Evolutionary conservation across 1,140 invertebrate species (phyloP), one percentile per base, ranked within the genome.

Genomic region (Hycleus phaleratus): DNA sequence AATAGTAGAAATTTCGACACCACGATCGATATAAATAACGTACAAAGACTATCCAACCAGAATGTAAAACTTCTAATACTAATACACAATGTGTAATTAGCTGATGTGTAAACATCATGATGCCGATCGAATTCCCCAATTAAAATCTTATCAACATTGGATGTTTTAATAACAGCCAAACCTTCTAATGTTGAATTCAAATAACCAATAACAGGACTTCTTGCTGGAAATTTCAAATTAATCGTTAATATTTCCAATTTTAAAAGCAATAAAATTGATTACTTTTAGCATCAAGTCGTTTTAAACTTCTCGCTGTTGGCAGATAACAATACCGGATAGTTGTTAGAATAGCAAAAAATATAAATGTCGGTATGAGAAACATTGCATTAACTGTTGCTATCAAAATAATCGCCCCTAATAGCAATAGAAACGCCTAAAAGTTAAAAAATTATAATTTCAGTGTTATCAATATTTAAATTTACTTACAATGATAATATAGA

Each of bases 191-290:
- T 80, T 3, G 84, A 78, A 58, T 79, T 83, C 0, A 88, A 70
- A 64, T 88, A 85, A 10, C 85, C 83, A 66, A 86, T 88, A 6
- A 90, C 79, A 3, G 87, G 87, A 64, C 79, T 81, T 59, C 78
- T 71, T n/a, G 40, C 46, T 56, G 46, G 48, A 42, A 58, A 18
- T 51, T 52, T 50, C 40, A 45, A 55, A 18, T 1, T 18, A 18
- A 18, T 18, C 18, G 18, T 18, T 1, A 18, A 18, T 18, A 18
- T 18, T 18, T 18, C 0, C 18, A 18, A 2, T 18, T 18, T 18
- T 18, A 18, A 18, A 18, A 18, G 1, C 18, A 18, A 18, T 1
- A 18, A 18, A 11, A 42, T 7, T 51, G 66, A 74, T 77, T 72
- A 85, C 84, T 77, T 54, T 79, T 78, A 60, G 81, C 81, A 70